A percentile compares a stretch with the other conserved stretches of the same genome.
phyloP scores from a whole-genome alignment of 2,888 invertebrate species.

The Metellina segmentata region DNA sequence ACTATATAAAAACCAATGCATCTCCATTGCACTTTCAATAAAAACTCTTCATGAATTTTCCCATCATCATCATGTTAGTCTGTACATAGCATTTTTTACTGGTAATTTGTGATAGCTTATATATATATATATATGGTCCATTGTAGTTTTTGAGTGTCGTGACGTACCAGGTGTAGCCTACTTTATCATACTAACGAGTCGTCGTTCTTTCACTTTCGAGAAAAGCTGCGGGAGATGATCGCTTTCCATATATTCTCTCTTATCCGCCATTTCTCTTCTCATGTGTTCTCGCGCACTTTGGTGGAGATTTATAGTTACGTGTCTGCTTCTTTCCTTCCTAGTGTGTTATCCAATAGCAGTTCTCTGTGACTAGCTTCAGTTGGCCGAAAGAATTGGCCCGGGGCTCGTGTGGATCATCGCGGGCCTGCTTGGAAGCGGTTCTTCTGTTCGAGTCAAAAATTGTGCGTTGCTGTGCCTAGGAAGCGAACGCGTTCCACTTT shows the following conservation, averaged over 20 bases:
- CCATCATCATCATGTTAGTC: constrained; percentile 75
- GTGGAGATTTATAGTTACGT: too few relatives aligned
- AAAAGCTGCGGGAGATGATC: background rate
- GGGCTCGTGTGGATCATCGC: background rate
- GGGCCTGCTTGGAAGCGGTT: too few relatives aligned
- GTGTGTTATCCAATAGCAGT: background rate
- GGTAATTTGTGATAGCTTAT: constrained; percentile 74
- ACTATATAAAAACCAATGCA: constrained; percentile 47
- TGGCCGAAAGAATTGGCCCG: background rate
- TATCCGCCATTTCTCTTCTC: background rate
- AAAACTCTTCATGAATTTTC: constrained; percentile 21
- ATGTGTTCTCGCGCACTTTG: background rate
- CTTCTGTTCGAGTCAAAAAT: too few relatives aligned
- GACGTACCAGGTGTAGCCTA: constrained; percentile 54
- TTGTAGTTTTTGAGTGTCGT: constrained; percentile 65
- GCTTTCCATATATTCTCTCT: too few relatives aligned
- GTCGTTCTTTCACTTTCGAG: constrained; percentile 43
- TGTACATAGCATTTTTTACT: constrained; percentile 75
- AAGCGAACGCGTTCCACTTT: too few relatives aligned
- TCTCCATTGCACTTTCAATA: constrained; percentile 69
- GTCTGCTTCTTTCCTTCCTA: background rate
- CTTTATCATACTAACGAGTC: constrained; percentile 42
- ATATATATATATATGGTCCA: constrained; percentile 47
- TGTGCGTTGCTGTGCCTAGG: too few relatives aligned
- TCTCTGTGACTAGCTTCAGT: constrained; percentile 22